Percentiles rank a stretch among this genome's conserved stretches.
These are phyloP conservation scores for Lepidochitona cinerea DNA, from an alignment of 2,888 invertebrate species.

Conservation along the genomic window DNA sequence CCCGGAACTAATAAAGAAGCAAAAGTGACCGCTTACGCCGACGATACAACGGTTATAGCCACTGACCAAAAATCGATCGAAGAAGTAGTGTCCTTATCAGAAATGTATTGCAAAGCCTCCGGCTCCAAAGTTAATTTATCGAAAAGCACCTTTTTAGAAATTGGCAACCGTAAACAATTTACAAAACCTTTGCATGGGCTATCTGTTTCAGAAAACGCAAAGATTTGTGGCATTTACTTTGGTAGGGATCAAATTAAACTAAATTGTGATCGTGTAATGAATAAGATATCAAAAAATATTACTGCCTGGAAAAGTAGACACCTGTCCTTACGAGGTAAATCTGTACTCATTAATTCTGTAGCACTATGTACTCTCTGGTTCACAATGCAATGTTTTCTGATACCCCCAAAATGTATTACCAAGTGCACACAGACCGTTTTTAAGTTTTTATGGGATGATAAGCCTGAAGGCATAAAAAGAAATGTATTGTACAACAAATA, in stretches of 20 bases:
- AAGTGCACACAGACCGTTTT: not conserved
- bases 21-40: conserved; percentile 18
- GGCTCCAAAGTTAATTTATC: conserved; percentile 28
- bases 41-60: conserved; percentile 12
- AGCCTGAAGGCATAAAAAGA: not conserved
- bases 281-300: not conserved
- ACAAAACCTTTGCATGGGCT: too few relatives aligned
- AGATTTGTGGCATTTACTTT: not conserved
- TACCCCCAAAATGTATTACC: not conserved
- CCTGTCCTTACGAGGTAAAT: not conserved
- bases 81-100: not conserved
- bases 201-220: not conserved
- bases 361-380: not conserved
- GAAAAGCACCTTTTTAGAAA: conserved; percentile 25
- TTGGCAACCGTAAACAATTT: too few relatives aligned
- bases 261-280: not conserved
- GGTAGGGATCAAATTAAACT: not conserved
- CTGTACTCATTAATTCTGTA: not conserved
- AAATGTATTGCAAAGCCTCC: conserved; percentile 14
- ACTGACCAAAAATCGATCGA: conserved; percentile 6
- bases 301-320: not conserved
- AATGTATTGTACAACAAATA: not conserved
- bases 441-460: conserved; percentile 1
- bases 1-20: conserved; percentile 7
- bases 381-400: not conserved